Evolutionary conservation across 1,140 invertebrate genomes (phyloP), one percentile per base, ranked within the genome.

Genomic region (Scaptomyza graminum): DNA sequence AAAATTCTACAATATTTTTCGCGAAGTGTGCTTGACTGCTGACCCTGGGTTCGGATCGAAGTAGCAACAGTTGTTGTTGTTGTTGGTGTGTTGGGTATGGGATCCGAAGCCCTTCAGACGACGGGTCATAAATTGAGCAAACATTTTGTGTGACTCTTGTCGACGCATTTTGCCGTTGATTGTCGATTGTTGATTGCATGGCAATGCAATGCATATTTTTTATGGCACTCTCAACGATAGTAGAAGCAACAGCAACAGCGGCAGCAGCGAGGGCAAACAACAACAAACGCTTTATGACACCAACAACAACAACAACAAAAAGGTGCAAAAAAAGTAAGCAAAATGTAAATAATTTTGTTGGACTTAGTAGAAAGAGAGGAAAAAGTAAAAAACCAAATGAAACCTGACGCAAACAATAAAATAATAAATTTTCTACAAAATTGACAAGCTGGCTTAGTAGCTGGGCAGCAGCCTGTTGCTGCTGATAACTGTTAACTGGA

Each of bases 381-480:
- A 69, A 25, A 39, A 49, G 28, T 22, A 55, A 61, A 72, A 41
- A 25, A 31, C 39, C 3, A 12, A 41, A 41, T 12, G 25, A 73
- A 83, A 83, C 72, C 83, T 88, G 83, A 83, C 83, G 79, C 84
- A 88, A 83, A 88, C 88, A 88, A 88, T 88, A 88, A 88, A 88
- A 83, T 79, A 88, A 88, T 88, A 88, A 88, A 88, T 88, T 88
- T 88, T 83, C 50, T 88, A 88, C 59, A 83, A 88, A 88, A 88
- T 88, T 88, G 83, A 88, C 83, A 88, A 88, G 84, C 72, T 63
- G 76, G 83, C 79, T 89, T 88, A 89, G 83, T 73, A 49, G n/a
- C n/a, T n/a, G n/a, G 5, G n/a, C 37, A 41, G 63, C 75, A 63
- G 75, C 51, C 73, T 65, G 81, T 68, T 63, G 69, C 67, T 76